Base-by-base conservation (phyloP, 2,797 vertebrate genomes). In the Rhinoraja longicauda region DNA sequence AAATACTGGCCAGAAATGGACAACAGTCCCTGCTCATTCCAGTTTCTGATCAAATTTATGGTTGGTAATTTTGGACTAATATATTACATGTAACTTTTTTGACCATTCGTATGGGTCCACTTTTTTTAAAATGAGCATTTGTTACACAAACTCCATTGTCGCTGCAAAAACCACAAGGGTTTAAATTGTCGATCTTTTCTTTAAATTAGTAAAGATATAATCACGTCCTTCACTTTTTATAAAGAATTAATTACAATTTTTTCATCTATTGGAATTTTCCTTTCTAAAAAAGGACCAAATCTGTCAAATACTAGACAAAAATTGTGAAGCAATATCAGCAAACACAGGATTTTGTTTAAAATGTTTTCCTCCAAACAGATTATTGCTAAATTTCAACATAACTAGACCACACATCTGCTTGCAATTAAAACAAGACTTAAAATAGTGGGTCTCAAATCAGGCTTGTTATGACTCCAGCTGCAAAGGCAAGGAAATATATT, bases 381-480 rank as follows among this genome's bases (percentile, higher is more conserved):
- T 81, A 62, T 57, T 64, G 2, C 24, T 53, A 62, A 86, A 29
- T 62, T 62, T 62, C 59, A 62, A 86, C n/a, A 86, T 29, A 86
- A n/a, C 53, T 29, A 86, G 57, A 64, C 53, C 29, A 86, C 26
- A 32, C 57, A 86, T 32, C 13, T 6, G n/a, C 29, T 17, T 64
- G 29, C 57, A 86, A 62, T 86, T 86, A 32, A n/a, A 26, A 62
- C 10, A 53, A 84, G 29, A 77, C 75, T 77, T 32, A 12, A 77
- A 75, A 75, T 45, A 45, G 75, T 77, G n/a, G 57, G 59, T 86
- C 86, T 86, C 57, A 86, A 64, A 86, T 64, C 82, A 86, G 29
- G 13, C 79, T 82, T 84, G 81, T 84, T 86, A 64, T 86, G 82
- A 64, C 29, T 64, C 32, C 57, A 86, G 29, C 81, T 84, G 45